A percentile compares a stretch with the other conserved stretches of the same genome.
phyloP scores from a whole-genome alignment of 2,888 invertebrate genomes.

The Terebella lapidaria region DNA sequence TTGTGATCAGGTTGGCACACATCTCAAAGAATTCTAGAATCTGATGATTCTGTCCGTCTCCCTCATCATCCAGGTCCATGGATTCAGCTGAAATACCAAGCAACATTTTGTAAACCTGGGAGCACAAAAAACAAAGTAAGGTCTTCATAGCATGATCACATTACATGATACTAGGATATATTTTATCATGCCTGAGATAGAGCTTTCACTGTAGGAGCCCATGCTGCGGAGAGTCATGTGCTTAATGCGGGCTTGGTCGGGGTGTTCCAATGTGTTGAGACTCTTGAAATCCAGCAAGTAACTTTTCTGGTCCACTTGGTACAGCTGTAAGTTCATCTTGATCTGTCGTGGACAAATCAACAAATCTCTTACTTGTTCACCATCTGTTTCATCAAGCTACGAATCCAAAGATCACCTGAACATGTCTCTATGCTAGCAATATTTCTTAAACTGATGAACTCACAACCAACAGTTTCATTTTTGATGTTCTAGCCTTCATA shows the following conservation, averaged over 20 bases:
- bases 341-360: constrained; percentile 34
- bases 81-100: not conserved
- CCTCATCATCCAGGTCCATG: constrained; percentile 14
- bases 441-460: not conserved
- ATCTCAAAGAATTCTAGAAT: constrained; percentile 99
- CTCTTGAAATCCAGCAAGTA: constrained; percentile 98
- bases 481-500: no score
- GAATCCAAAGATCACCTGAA: not conserved
- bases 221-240: constrained; percentile 26
- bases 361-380: not conserved
- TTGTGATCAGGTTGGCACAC: constrained; percentile 97
- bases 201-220: constrained; percentile 1
- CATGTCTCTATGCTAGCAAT: not conserved
- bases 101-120: not conserved
- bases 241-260: constrained; percentile 28
- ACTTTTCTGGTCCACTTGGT: constrained; percentile 98
- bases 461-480: no score
- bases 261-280: constrained; percentile 46
- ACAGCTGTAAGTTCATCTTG: constrained; percentile 97
- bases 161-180: no score
- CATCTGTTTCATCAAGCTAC: not conserved
- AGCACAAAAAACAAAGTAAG: no score
- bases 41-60: constrained; percentile 62
- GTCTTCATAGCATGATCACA: no score
- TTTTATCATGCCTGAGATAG: no score